Percentiles rank a stretch among this genome's conserved stretches.
These are phyloP conservation scores for Leptoclinus maculatus DNA, from an alignment of 2,797 vertebrate genomes.

Conservation along the genomic window DNA sequence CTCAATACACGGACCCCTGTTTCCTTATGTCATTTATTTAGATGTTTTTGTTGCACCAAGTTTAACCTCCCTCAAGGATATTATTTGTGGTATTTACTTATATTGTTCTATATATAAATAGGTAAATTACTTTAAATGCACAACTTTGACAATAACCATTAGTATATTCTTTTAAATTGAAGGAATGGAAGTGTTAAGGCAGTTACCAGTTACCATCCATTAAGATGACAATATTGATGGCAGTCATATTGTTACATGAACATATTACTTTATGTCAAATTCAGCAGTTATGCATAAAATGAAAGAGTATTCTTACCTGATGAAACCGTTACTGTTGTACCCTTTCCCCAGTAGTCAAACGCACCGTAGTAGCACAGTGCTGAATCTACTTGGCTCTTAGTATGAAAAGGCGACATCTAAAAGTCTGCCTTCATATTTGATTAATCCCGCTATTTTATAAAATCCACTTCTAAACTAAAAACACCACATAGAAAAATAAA, in stretches of 20 bases:
- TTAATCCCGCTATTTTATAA: neutral
- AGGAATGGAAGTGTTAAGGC: neutral
- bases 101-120: neutral
- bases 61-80: neutral
- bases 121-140: neutral
- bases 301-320: constrained; percentile 52
- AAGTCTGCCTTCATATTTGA: neutral
- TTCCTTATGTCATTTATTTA: neutral
- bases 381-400: constrained; percentile 21
- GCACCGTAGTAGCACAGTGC: constrained; percentile 12
- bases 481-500: neutral
- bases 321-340: constrained; percentile 49
- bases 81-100: neutral
- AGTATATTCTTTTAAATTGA: neutral
- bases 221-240: neutral
- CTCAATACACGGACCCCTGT: neutral
- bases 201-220: neutral
- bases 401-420: constrained; percentile 32
- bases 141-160: neutral
- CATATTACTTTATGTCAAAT: neutral
- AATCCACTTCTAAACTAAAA: neutral
- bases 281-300: neutral
- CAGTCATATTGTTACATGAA: neutral
- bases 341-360: constrained; percentile 61
- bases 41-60: neutral